phyloP scores from a whole-genome alignment of 2,888 invertebrate genomes.

The Torymus auratus region DNA sequence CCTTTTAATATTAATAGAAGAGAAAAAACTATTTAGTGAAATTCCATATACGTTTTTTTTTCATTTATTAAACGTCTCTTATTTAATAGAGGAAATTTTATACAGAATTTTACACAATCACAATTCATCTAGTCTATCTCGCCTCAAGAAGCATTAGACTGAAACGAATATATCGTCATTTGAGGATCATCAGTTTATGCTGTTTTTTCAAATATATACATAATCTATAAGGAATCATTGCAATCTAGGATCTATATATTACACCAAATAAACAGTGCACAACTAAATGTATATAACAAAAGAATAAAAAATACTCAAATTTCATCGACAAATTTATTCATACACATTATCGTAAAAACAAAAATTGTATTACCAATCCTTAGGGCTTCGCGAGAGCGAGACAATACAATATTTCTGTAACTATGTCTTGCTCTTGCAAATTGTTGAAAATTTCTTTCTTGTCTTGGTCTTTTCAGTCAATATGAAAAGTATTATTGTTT shows the following conservation, averaged over 20 bases:
- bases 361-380: too few species aligned
- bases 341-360: too few species aligned
- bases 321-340: too few species aligned
- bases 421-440: too few species aligned
- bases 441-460: too few species aligned
- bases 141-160: conserved; percentile 22
- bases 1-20: conserved; percentile 26
- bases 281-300: not conserved
- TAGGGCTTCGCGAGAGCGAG: too few species aligned
- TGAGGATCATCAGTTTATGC: conserved; percentile 11
- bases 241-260: not conserved
- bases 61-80: not conserved
- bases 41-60: conserved; percentile 52
- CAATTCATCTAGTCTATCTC: conserved; percentile 8
- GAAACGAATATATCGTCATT: conserved; percentile 41
- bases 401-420: too few species aligned
- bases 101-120: not conserved
- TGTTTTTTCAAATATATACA: not conserved
- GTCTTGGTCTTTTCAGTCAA: too few species aligned
- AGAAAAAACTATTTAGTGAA: conserved; percentile 47
- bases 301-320: not conserved
- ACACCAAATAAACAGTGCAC: conserved; percentile 10
- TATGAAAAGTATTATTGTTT: too few species aligned
- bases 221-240: not conserved
- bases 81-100: conserved; percentile 2